Evolutionary conservation across 2,888 invertebrate genomes (phyloP).

Genomic region (Tenthredo amoena): DNA sequence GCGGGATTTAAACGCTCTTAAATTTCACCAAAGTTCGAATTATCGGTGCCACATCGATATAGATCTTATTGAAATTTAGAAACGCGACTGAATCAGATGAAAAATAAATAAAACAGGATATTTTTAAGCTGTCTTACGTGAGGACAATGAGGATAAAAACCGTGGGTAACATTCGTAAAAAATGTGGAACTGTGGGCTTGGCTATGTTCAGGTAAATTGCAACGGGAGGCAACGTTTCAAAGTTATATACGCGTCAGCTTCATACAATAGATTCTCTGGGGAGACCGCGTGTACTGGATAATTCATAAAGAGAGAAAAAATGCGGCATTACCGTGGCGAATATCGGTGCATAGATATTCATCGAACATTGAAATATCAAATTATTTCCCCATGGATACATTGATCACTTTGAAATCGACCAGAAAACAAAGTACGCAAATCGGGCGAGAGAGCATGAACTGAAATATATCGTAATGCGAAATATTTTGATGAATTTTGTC

Average conservation of each 20-base stretch:
- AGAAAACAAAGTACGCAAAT: not conserved
- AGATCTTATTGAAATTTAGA: not conserved
- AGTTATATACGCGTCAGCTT: not conserved
- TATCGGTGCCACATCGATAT: not conserved
- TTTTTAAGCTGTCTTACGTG: not conserved
- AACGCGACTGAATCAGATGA: not conserved
- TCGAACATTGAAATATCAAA: constrained; percentile 38
- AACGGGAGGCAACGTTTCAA: not conserved
- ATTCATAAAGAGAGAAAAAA: constrained; percentile 23
- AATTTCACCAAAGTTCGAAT: not conserved
- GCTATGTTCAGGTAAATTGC: not conserved
- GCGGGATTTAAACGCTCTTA: not conserved
- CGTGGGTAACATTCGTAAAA: not conserved
- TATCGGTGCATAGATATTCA: constrained; percentile 40
- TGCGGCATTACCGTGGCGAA: not conserved
- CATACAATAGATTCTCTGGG: not conserved
- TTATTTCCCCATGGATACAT: constrained; percentile 14
- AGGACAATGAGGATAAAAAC: too few species aligned
- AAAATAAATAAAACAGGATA: not conserved
- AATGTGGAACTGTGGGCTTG: not conserved
- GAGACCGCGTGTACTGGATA: constrained; percentile 26
- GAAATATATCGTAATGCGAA: not conserved
- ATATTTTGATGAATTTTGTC: not conserved
- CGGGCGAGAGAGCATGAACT: not conserved
- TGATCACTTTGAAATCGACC: not conserved